Evolutionary conservation across 2,113 vertebrate genomes (phyloP).

Genomic region (Cynocephalus volans): DNA sequence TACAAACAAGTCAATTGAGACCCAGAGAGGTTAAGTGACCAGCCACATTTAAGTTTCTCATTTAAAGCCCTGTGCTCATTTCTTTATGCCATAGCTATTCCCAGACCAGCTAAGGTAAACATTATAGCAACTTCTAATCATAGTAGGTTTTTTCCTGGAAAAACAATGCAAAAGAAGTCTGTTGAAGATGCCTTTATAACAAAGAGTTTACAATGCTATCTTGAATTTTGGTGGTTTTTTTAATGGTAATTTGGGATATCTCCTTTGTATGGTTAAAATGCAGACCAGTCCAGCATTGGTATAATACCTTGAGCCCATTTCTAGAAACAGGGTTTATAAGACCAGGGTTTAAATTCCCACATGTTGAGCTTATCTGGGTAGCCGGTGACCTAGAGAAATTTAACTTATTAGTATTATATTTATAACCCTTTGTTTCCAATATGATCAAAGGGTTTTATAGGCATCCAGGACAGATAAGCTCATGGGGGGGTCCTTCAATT

Average conservation of each 20-base stretch:
- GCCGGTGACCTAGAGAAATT: constrained; percentile 81
- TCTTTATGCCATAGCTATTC: background rate
- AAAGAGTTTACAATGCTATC: constrained; percentile 44
- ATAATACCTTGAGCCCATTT: constrained; percentile 75
- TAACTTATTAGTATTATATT: constrained; percentile 80
- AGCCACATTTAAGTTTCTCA: background rate
- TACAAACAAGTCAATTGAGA: background rate
- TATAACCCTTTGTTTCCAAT: constrained; percentile 66
- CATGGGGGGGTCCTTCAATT: constrained; percentile 39
- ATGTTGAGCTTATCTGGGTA: constrained; percentile 79
- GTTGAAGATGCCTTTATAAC: constrained; percentile 65
- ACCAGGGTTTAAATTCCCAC: constrained; percentile 77
- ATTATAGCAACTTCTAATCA: constrained; percentile 8
- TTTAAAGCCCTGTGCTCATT: background rate
- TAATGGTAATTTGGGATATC: constrained; percentile 63
- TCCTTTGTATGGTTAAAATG: constrained; percentile 79
- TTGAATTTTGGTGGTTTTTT: constrained; percentile 73
- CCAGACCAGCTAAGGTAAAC: background rate
- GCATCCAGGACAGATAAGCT: background rate
- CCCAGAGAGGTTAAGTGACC: background rate
- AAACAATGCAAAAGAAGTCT: constrained; percentile 72
- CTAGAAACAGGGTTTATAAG: constrained; percentile 76
- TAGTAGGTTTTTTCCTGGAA: constrained; percentile 51
- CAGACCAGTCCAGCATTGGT: constrained; percentile 79
- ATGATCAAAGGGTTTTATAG: background rate